phyloP scores from a whole-genome alignment of 64 coral and sea anemone species.

The Orbicella faveolata region DNA sequence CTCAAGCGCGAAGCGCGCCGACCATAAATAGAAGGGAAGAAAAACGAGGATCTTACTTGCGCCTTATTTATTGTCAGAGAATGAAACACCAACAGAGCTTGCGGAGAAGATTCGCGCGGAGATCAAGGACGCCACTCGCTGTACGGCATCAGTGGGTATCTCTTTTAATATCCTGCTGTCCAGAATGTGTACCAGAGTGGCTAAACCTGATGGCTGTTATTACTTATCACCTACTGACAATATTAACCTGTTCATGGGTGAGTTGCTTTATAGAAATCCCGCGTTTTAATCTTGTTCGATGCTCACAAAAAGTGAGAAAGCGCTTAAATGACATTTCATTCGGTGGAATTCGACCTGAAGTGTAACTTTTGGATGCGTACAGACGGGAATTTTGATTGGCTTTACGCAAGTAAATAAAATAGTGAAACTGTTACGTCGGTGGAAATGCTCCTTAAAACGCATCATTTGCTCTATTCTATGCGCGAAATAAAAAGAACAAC shows the following conservation, averaged over 20 bases:
- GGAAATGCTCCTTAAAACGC: too few relatives aligned
- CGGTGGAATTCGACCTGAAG: too few relatives aligned
- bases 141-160: slow-evolving; percentile 87
- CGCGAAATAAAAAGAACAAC: too few relatives aligned
- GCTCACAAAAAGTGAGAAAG: neutral
- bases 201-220: slow-evolving; percentile 91
- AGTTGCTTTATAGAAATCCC: neutral
- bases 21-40: too few relatives aligned
- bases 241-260: slow-evolving; percentile 82
- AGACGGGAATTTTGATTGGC: too few relatives aligned
- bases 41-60: too few relatives aligned
- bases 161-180: slow-evolving; percentile 80
- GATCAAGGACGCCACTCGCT: slow-evolving; percentile 72
- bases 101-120: slow-evolving; percentile 78
- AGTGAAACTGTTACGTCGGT: too few relatives aligned
- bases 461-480: too few relatives aligned
- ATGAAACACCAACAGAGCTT: slow-evolving; percentile 60
- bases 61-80: slow-evolving; percentile 44
- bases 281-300: neutral
- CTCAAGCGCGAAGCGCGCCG: neutral
- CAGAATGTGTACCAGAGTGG: slow-evolving; percentile 91
- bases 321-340: neutral
- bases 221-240: slow-evolving; percentile 57
- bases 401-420: too few relatives aligned
- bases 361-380: too few relatives aligned